A percentile compares a stretch with the other conserved stretches of the same genome.
Conservation (phyloP, 2,888 invertebrate genomes). For the Ischnura elegans region DNA sequence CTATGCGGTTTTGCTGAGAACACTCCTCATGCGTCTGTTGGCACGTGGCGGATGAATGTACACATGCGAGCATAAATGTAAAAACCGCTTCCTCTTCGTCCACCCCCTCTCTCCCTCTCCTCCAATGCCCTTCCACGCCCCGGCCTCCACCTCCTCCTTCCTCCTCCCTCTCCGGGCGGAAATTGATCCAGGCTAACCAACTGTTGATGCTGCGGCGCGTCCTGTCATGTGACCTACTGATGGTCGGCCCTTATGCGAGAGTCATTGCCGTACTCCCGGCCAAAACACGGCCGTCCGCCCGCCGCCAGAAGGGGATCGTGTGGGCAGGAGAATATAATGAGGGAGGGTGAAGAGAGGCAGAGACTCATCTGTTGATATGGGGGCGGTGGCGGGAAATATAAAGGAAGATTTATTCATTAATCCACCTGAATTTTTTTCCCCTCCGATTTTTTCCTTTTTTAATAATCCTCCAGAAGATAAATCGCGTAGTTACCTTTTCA, state of each 20-base stretch:
- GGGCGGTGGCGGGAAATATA: background rate
- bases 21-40: too few relatives aligned
- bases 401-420: background rate
- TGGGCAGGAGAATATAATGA: background rate
- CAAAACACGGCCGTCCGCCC: background rate
- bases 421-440: background rate
- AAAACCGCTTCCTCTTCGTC: background rate
- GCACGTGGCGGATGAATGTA: too few relatives aligned
- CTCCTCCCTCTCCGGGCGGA: background rate
- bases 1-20: too few relatives aligned
- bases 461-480: background rate
- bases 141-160: background rate
- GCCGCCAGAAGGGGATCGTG: background rate
- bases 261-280: slow-evolving; percentile 1
- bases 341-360: background rate
- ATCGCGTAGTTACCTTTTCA: background rate
- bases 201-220: slow-evolving; percentile 51
- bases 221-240: slow-evolving; percentile 52
- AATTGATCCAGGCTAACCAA: slow-evolving; percentile 66
- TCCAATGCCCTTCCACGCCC: background rate
- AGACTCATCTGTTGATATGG: slow-evolving; percentile 56
- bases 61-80: too few relatives aligned
- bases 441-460: background rate
- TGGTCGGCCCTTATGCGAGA: slow-evolving; percentile 28
- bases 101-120: background rate